Evolutionary conservation across 2,113 vertebrate genomes (phyloP).

Genomic region (Rhinopithecus roxellana): DNA sequence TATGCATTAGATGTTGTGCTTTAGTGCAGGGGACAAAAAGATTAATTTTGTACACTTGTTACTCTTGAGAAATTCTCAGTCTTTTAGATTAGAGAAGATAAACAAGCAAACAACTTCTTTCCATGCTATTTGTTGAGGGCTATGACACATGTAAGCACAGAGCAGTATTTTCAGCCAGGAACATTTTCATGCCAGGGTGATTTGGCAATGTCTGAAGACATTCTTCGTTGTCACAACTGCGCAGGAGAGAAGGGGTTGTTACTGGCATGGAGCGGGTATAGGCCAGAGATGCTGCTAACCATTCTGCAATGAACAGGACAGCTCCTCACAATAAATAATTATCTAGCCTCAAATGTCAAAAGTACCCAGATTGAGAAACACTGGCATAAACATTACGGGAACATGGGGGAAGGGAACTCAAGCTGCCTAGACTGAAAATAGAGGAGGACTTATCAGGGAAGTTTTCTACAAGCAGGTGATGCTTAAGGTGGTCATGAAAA

Average conservation of each 20-base stretch:
- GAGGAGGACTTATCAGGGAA: not conserved
- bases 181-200: not conserved
- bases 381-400: not conserved
- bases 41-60: not conserved
- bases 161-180: not conserved
- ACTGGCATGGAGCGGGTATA: not conserved
- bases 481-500: not conserved
- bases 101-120: not conserved
- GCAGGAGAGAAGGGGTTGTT: not conserved
- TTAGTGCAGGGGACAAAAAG: not conserved
- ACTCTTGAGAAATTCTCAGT: not conserved
- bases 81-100: not conserved
- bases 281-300: not conserved
- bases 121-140: not conserved
- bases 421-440: not conserved
- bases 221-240: not conserved
- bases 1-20: not conserved
- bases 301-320: not conserved
- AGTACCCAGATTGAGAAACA: not conserved
- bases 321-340: not conserved
- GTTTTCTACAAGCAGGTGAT: not conserved
- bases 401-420: not conserved
- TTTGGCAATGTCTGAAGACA: not conserved
- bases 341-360: not conserved
- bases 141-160: not conserved